A percentile compares a stretch with the other conserved stretches of the same genome.
Conservation (phyloP, 2,888 invertebrate species). For the Drosophila atroscutellata region DNA sequence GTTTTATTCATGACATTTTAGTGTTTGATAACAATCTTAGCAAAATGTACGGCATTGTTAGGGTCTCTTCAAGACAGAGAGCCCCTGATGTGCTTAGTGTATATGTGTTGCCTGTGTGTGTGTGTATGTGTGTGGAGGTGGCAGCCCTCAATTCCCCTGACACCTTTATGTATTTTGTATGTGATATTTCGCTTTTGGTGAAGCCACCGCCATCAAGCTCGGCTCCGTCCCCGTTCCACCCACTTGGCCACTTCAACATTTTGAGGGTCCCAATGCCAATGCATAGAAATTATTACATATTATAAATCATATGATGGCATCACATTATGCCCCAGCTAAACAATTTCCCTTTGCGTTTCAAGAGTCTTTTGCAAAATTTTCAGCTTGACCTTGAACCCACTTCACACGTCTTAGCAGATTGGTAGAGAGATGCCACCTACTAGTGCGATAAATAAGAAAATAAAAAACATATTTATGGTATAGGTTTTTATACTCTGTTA, state of each 20-base stretch:
- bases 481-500: neutral
- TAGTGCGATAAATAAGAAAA: slow-evolving; percentile 1
- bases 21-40: slow-evolving; percentile 76
- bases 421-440: neutral
- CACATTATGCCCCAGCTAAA: slow-evolving; percentile 71
- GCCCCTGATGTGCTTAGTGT: slow-evolving; percentile 33
- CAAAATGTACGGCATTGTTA: slow-evolving; percentile 76
- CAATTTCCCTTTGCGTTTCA: slow-evolving; percentile 52
- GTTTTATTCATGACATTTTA: slow-evolving; percentile 74
- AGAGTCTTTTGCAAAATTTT: slow-evolving; percentile 52
- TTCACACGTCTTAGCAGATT: neutral
- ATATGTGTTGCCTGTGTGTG: slow-evolving; percentile 1
- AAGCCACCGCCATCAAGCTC: neutral
- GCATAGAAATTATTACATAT: slow-evolving; percentile 74
- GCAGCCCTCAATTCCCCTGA: slow-evolving; percentile 41
- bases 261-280: slow-evolving; percentile 46
- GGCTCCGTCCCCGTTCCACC: neutral
- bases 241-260: slow-evolving; percentile 43
- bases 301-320: slow-evolving; percentile 75
- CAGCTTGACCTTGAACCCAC: slow-evolving; percentile 36
- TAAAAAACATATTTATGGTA: neutral
- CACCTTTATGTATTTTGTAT: slow-evolving; percentile 60
- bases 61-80: slow-evolving; percentile 44
- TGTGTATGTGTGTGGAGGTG: slow-evolving; percentile 6
- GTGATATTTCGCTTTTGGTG: slow-evolving; percentile 44